Conservation (phyloP, 2,888 invertebrate species). For the Lasiommata megera region DNA sequence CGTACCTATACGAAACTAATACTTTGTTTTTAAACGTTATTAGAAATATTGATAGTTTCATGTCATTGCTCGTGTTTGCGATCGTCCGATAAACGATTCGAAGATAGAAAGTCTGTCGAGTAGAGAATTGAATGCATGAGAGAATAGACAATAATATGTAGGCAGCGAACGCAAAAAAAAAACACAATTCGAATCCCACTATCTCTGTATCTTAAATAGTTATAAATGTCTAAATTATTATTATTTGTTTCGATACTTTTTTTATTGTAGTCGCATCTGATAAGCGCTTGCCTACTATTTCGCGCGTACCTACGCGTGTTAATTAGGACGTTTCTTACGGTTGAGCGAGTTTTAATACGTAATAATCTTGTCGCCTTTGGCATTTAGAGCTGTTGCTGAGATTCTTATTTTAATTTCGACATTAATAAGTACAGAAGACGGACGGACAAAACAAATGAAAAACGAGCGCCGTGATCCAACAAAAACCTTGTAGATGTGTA, state of each 20-base stretch:
- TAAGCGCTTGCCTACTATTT: constrained; percentile 27
- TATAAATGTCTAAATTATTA: constrained; percentile 26
- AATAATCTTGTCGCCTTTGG: constrained; percentile 71
- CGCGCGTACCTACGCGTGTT: constrained; percentile 54
- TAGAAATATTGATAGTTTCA: constrained; percentile 81
- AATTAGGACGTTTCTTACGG: constrained; percentile 57
- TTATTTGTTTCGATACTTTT: constrained; percentile 33
- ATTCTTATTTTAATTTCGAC: constrained; percentile 70
- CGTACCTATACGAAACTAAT: constrained; percentile 72
- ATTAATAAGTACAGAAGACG: constrained; percentile 62
- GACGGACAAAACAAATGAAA: constrained; percentile 72
- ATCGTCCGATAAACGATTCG: constrained; percentile 71
- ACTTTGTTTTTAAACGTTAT: constrained; percentile 79
- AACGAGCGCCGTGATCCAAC: constrained; percentile 64
- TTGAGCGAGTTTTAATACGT: constrained; percentile 56
- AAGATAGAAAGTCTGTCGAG: constrained; percentile 72
- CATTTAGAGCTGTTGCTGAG: constrained; percentile 55
- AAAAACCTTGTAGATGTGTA: constrained; percentile 69
- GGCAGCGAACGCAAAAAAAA: constrained; percentile 59
- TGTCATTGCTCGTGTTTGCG: constrained; percentile 77
- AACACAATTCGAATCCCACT: constrained; percentile 36
- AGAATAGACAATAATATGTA: constrained; percentile 53
- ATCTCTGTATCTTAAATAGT: constrained; percentile 48
- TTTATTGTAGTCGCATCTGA: constrained; percentile 26
- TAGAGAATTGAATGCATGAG: constrained; percentile 65